Evolutionary conservation across 2,888 invertebrate species (phyloP), one percentile per base, ranked within the genome.

Genomic region (Cryptocheilus praepositus): DNA sequence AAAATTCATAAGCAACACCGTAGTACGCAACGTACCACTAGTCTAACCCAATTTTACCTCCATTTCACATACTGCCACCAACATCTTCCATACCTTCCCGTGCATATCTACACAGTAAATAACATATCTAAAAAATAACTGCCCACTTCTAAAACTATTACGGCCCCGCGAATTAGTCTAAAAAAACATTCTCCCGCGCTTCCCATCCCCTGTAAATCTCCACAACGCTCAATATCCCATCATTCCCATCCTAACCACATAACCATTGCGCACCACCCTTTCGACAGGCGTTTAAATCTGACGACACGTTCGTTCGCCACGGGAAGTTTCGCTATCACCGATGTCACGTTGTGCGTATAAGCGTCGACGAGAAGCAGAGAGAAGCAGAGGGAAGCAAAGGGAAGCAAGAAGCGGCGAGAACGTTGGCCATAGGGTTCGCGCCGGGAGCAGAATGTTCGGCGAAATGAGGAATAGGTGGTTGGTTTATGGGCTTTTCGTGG

Each of bases 401-500:
- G 21, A n/a, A 19, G 18, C 19, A 19, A 19, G 21, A 15, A 18
- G 4, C 25, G 46, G 36, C 13, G 57, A 52, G 8, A 13, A 18
- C 44, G 25, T 25, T 25, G 3, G 36, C 36, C 36, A 11, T 11
- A 36, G 36, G 36, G 36, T 36, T 11, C 11, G 36, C n/a, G 46
- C 53, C 43, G 45, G 18, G 15, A 22, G 52, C 25, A 51, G 70
- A 71, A 69, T 57, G 71, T 70, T 64, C 54, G 59, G 65, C 65
- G 70, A 66, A 73, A 74, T 65, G 71, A 69, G 63, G 67, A 73
- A 68, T 66, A 76, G 71, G 49, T 62, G 73, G 67, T 68, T 80
- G 73, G 72, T 81, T 81, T 81, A 81, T 80, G 73, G 73, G 62
- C 61, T 58, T 61, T 72, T 60, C 80, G 80, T 81, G 75, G 75